Conservation (phyloP, 2,113 vertebrate genomes). For the Mustelus asterias region DNA sequence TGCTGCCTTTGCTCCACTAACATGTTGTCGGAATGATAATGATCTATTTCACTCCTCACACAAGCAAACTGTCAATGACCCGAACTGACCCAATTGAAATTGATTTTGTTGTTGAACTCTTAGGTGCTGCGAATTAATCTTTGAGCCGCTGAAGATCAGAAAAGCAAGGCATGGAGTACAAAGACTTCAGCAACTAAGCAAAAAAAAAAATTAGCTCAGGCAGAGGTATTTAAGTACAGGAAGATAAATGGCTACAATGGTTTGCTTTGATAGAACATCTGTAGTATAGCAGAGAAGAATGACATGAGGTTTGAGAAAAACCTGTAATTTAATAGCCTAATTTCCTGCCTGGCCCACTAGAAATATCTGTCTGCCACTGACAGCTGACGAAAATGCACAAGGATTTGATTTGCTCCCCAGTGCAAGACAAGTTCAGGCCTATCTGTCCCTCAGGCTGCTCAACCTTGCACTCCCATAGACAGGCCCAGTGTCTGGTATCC, state of each 20-base stretch:
- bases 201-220: slow-evolving; percentile 55
- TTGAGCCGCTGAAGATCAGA: slow-evolving; percentile 66
- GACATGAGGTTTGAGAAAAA: slow-evolving; percentile 65
- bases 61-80: slow-evolving; percentile 66
- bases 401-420: slow-evolving; percentile 70
- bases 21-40: slow-evolving; percentile 67
- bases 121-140: slow-evolving; percentile 74
- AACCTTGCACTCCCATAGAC: slow-evolving; percentile 41
- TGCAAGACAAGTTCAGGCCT: slow-evolving; percentile 68
- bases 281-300: slow-evolving; percentile 63
- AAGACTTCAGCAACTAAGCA: slow-evolving; percentile 56
- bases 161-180: slow-evolving; percentile 60
- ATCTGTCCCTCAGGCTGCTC: slow-evolving; percentile 49
- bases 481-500: slow-evolving; percentile 41
- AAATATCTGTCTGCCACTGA: slow-evolving; percentile 75
- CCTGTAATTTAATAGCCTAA: slow-evolving; percentile 90
- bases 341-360: slow-evolving; percentile 78
- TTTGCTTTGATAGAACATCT: slow-evolving; percentile 83
- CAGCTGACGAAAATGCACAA: slow-evolving; percentile 78
- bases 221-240: slow-evolving; percentile 71
- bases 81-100: slow-evolving; percentile 80
- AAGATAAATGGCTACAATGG: slow-evolving; percentile 82
- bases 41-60: slow-evolving; percentile 69
- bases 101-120: slow-evolving; percentile 84
- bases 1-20: slow-evolving; percentile 46